phyloP scores from a whole-genome alignment of 2,113 vertebrate species.

The Macrotus californicus region DNA sequence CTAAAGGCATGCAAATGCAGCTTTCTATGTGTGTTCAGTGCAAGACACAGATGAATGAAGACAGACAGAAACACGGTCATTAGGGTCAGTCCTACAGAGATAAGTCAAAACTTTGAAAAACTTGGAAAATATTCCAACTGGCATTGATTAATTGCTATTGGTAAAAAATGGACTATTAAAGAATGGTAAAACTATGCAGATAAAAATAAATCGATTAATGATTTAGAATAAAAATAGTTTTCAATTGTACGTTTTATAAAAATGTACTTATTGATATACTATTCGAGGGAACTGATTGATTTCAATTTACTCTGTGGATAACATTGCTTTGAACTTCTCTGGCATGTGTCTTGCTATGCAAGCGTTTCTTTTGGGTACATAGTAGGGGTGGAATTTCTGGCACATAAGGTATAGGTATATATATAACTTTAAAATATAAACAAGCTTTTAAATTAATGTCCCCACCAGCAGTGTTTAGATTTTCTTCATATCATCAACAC shows the following conservation, averaged over 20 bases:
- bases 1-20: rapidly evolving
- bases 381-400: background rate
- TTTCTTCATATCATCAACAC: rapidly evolving
- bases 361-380: background rate
- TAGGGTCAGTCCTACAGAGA: background rate
- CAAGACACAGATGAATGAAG: background rate
- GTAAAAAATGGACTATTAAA: background rate
- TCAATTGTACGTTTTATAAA: background rate
- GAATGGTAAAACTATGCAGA: background rate
- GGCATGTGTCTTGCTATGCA: background rate
- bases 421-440: background rate
- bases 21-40: background rate
- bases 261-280: background rate
- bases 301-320: background rate
- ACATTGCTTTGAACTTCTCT: background rate
- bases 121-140: background rate
- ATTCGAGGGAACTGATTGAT: background rate
- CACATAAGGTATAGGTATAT: rapidly evolving
- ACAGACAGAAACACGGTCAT: rapidly evolving
- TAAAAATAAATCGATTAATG: background rate
- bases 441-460: background rate
- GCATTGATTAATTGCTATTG: background rate
- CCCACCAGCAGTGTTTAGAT: no score
- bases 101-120: background rate
- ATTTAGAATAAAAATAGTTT: background rate